Evolutionary conservation across 2,888 invertebrate species (phyloP).

Genomic region (Deladenus siricidicola): DNA sequence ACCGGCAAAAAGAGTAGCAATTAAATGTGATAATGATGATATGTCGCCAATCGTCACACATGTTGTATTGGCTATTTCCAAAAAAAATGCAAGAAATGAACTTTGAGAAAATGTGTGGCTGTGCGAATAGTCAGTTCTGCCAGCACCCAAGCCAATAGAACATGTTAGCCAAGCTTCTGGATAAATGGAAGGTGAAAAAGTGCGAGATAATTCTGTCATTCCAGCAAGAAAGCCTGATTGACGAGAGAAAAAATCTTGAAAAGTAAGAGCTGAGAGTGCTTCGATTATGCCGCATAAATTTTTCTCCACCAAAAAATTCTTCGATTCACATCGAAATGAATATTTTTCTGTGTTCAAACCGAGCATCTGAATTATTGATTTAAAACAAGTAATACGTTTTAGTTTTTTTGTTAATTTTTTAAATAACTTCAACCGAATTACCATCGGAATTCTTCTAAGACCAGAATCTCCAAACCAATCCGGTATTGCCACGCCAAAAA

Average conservation of each 20-base stretch:
- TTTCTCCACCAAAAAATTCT: conserved; percentile 16
- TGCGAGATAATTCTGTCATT: conserved; percentile 3
- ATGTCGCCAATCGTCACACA: conserved; percentile 10
- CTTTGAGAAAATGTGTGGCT: too few relatives aligned
- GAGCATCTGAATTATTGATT: conserved; percentile 12
- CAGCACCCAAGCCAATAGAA: not conserved
- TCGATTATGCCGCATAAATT: conserved; percentile 15
- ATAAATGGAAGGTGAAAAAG: conserved; percentile 14
- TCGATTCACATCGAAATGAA: conserved; percentile 15
- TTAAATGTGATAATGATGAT: conserved; percentile 4
- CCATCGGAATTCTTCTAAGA: conserved; percentile 13
- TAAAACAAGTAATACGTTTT: too few relatives aligned
- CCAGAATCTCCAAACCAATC: conserved; percentile 3
- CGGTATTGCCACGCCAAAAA: conserved; percentile 7
- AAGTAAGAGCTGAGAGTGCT: conserved; percentile 9
- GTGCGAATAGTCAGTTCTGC: too few relatives aligned
- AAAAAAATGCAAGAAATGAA: conserved; percentile 5
- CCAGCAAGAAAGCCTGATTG: conserved; percentile 11
- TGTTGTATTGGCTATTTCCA: conserved; percentile 11
- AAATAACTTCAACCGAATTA: not conserved
- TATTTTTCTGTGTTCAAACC: conserved; percentile 11
- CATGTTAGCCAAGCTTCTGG: conserved; percentile 2
- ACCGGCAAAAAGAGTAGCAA: conserved; percentile 15
- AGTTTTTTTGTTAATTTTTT: too few relatives aligned
- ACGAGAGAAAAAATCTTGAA: conserved; percentile 5